A percentile compares a stretch with the other conserved stretches of the same genome.
Conservation (phyloP, 2,888 invertebrate species). For the Philopedon plagiatum region DNA sequence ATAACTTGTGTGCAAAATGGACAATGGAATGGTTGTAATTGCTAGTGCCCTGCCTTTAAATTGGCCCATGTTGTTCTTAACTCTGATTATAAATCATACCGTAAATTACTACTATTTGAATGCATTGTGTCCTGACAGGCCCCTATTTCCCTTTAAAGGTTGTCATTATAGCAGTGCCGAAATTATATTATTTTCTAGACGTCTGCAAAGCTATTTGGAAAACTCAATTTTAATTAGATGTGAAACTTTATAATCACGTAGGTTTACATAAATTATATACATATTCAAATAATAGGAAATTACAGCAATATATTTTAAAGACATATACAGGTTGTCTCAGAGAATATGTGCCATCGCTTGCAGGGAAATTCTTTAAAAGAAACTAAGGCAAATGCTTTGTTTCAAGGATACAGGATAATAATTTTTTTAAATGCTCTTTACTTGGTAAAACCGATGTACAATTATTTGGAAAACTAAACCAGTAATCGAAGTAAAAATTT, state of each 20-base stretch:
- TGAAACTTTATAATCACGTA: slow-evolving; percentile 28
- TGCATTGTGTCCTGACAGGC: slow-evolving; percentile 28
- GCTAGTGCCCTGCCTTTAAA: slow-evolving; percentile 41
- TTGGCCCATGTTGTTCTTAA: slow-evolving; percentile 55
- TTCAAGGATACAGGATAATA: too few relatives aligned
- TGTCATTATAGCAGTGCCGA: slow-evolving; percentile 33
- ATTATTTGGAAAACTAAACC: too few relatives aligned
- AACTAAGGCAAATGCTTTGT: too few relatives aligned
- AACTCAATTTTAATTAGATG: slow-evolving; percentile 25
- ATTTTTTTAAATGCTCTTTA: too few relatives aligned
- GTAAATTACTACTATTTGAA: slow-evolving; percentile 53
- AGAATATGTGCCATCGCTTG: too few relatives aligned
- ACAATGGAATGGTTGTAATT: slow-evolving; percentile 57
- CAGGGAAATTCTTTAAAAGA: too few relatives aligned
- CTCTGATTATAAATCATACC: slow-evolving; percentile 57
- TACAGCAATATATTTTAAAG: too few relatives aligned
- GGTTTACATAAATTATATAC: too few relatives aligned
- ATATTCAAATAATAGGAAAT: too few relatives aligned
- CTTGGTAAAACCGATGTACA: too few relatives aligned
- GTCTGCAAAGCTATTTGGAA: slow-evolving; percentile 13
- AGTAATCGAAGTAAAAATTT: too few relatives aligned
- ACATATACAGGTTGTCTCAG: too few relatives aligned
- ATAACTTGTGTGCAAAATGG: slow-evolving; percentile 61
- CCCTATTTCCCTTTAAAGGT: slow-evolving; percentile 32
- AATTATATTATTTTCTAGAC: slow-evolving; percentile 35